phyloP scores from a whole-genome alignment of 2,113 vertebrate genomes.

The Oncorhynchus clarkii region DNA sequence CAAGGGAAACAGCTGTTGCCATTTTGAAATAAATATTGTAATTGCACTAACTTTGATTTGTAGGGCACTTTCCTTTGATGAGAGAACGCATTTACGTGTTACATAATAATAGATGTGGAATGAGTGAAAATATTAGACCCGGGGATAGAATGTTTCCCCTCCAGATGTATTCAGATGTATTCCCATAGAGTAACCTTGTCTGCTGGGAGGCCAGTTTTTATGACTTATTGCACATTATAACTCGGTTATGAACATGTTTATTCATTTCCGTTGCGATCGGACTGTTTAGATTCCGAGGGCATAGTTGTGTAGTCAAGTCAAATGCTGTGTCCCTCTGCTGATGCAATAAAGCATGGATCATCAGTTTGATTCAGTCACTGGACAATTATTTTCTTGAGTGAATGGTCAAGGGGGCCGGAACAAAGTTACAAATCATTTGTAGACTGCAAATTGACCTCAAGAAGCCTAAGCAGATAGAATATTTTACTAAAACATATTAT shows the following conservation, averaged over 20 bases:
- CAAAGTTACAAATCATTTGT: too few relatives aligned
- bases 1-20: constrained; percentile 74
- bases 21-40: constrained; percentile 70
- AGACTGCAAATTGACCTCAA: too few relatives aligned
- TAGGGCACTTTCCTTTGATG: constrained; percentile 68
- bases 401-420: too few relatives aligned
- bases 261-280: background rate
- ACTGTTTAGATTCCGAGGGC: background rate
- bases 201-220: constrained; percentile 26
- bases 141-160: constrained; percentile 22
- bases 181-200: constrained; percentile 40
- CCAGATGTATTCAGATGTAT: constrained; percentile 37
- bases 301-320: background rate
- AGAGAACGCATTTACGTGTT: constrained; percentile 61
- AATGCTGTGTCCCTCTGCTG: too few relatives aligned
- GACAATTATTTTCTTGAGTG: too few relatives aligned
- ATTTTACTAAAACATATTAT: too few relatives aligned
- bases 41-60: constrained; percentile 78
- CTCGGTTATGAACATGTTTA: constrained; percentile 51
- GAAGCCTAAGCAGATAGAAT: too few relatives aligned
- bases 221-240: constrained; percentile 45
- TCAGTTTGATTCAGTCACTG: too few relatives aligned
- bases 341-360: too few relatives aligned
- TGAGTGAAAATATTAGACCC: constrained; percentile 52
- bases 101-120: constrained; percentile 55